Evolutionary conservation across 2,797 vertebrate genomes (phyloP), one percentile per base, ranked within the genome.

Genomic region (Tachyglossus aculeatus): DNA sequence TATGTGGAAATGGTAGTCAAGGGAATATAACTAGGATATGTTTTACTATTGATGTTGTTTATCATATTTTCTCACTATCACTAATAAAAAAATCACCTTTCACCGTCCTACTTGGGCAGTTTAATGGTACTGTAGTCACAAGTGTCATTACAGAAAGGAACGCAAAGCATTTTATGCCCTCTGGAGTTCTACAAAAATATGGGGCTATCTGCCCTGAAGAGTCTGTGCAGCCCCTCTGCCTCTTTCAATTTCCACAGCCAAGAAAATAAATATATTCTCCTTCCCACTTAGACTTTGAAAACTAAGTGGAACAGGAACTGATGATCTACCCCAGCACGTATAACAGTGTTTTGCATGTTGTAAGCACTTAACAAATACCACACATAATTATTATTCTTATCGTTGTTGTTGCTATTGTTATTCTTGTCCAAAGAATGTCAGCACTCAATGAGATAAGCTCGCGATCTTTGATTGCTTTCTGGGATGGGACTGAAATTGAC

Each of bases 21-120:
- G 81, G 79, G 86, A 85, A 89, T 81, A 68, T 63, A 82, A 83
- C 58, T 83, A 78, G 45, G 63, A 52, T 74, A 32, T 57, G 50
- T 78, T 86, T 86, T 82, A 84, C 78, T 84, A 77, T 89, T 84
- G 71, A 76, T 80, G 75, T 83, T 85, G 80, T 84, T 82, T 79
- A 43, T 81, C 61, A 79, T 82, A 61, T 69, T 79, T 89, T 83
- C 65, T 78, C 65, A 71, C 68, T 74, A 52, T 71, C 81, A 57
- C 74, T 88, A 79, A 81, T 78, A 83, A 87, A 88, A 84, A 60
- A 87, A 81, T 79, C 72, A 70, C 56, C 40, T 73, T n/a, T 36
- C 43, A 73, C 51, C 84, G 60, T 84, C 83, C 71, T 82, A 71
- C 69, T 77, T 48, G 44, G 25, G 69, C 77, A 71, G 67, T 65